phyloP scores from a whole-genome alignment of 2,888 invertebrate genomes.

The Patella depressa region DNA sequence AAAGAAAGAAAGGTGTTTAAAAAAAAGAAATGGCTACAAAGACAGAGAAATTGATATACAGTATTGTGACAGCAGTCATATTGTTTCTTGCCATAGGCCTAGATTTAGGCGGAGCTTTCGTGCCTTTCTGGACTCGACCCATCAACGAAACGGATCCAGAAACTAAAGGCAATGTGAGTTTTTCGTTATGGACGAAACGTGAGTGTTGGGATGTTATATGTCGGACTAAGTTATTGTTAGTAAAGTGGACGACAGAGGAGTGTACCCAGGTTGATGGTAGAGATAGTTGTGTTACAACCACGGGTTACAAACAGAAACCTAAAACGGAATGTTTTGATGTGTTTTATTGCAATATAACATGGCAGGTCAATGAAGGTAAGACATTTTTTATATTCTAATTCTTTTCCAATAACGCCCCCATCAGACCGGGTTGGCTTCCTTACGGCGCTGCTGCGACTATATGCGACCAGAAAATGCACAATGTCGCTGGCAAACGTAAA shows the following conservation, averaged over 20 bases:
- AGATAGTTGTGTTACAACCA: constrained; percentile 18
- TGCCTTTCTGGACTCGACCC: constrained; percentile 37
- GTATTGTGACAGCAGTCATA: constrained; percentile 29
- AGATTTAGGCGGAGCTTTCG: constrained; percentile 36
- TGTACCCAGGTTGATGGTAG: constrained; percentile 17
- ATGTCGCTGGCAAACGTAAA: too few species aligned
- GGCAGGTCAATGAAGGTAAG: constrained; percentile 30
- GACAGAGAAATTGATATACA: constrained; percentile 32
- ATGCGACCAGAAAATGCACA: too few species aligned
- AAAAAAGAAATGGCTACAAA: constrained; percentile 19
- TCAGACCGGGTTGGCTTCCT: too few species aligned
- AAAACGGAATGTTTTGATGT: constrained; percentile 34
- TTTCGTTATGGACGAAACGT: constrained; percentile 38
- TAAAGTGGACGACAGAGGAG: constrained; percentile 26
- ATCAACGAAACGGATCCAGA: constrained; percentile 28
- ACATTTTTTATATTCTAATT: background rate
- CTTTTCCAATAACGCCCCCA: too few species aligned
- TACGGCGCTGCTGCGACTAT: too few species aligned
- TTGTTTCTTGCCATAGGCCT: constrained; percentile 27
- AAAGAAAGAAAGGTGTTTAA: background rate
- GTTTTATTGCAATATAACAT: constrained; percentile 40
- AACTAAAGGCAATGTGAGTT: constrained; percentile 29
- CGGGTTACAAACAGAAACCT: constrained; percentile 23
- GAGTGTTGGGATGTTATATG: constrained; percentile 41
- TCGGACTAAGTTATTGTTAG: constrained; percentile 30